phyloP scores from a whole-genome alignment of 2,888 invertebrate genomes.

The Lacanobia wlatinum region DNA sequence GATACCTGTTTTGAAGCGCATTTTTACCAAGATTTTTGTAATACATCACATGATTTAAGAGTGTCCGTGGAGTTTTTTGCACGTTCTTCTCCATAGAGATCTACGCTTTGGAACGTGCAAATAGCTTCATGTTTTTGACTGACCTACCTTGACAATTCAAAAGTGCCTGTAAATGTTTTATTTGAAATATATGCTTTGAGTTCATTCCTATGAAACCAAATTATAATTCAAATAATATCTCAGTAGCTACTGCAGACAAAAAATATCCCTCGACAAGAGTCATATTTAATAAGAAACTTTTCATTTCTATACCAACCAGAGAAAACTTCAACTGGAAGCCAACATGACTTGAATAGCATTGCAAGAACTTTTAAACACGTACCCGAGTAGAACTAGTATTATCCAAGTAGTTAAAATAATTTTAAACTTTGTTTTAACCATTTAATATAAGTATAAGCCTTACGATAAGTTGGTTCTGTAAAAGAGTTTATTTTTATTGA shows the following conservation, averaged over 20 bases:
- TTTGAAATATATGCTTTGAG: too few relatives aligned
- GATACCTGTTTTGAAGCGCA: too few relatives aligned
- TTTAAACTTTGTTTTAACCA: slow-evolving; percentile 46
- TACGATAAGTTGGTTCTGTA: neutral
- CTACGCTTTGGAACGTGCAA: too few relatives aligned
- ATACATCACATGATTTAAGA: too few relatives aligned
- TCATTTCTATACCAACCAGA: slow-evolving; percentile 35
- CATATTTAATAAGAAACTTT: slow-evolving; percentile 41
- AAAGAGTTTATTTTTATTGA: slow-evolving; percentile 4
- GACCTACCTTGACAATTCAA: too few relatives aligned
- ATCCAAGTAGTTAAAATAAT: slow-evolving; percentile 41
- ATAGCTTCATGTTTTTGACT: too few relatives aligned
- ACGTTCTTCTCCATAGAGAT: too few relatives aligned
- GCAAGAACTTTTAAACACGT: slow-evolving; percentile 48
- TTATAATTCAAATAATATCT: neutral
- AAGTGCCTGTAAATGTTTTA: too few relatives aligned
- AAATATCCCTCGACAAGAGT: slow-evolving; percentile 5
- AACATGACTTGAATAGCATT: slow-evolving; percentile 48
- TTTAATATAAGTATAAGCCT: slow-evolving; percentile 18
- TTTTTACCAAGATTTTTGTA: too few relatives aligned
- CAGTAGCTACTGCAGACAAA: slow-evolving; percentile 1
- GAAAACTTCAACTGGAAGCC: slow-evolving; percentile 28
- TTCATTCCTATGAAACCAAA: neutral
- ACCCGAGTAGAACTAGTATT: slow-evolving; percentile 38
- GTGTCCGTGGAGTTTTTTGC: too few relatives aligned